Conservation (phyloP, 2,113 vertebrate genomes). For the Neopipo cinnamomea region DNA sequence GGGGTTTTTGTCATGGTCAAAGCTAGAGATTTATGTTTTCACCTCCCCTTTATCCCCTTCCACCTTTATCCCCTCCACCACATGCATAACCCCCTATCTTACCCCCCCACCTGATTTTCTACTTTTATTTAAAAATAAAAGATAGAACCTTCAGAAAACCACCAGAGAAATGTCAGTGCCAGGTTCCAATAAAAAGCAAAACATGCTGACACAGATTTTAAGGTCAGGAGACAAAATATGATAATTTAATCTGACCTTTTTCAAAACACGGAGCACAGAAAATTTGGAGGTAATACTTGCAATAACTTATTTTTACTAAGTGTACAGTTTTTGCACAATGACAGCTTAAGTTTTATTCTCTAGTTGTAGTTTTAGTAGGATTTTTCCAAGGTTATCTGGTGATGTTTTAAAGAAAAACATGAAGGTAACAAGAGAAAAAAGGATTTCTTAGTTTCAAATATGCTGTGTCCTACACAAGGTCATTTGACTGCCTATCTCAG, state of each 20-base stretch:
- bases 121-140: conserved; percentile 38
- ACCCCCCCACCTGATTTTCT: background rate
- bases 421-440: background rate
- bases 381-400: background rate
- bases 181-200: conserved; percentile 1
- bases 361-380: background rate
- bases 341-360: background rate
- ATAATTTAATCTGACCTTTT: background rate
- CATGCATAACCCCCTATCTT: background rate
- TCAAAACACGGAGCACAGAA: background rate
- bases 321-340: background rate
- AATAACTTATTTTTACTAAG: background rate
- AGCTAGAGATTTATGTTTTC: background rate
- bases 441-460: background rate
- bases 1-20: background rate
- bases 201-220: background rate
- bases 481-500: background rate
- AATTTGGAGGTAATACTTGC: background rate
- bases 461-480: background rate
- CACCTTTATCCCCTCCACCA: background rate
- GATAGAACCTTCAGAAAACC: background rate
- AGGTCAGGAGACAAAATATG: background rate
- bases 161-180: background rate
- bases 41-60: too few relatives aligned
- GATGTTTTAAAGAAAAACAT: background rate